Evolutionary conservation across 2,888 invertebrate genomes (phyloP).

Genomic region (Acanthosepion lycidas): DNA sequence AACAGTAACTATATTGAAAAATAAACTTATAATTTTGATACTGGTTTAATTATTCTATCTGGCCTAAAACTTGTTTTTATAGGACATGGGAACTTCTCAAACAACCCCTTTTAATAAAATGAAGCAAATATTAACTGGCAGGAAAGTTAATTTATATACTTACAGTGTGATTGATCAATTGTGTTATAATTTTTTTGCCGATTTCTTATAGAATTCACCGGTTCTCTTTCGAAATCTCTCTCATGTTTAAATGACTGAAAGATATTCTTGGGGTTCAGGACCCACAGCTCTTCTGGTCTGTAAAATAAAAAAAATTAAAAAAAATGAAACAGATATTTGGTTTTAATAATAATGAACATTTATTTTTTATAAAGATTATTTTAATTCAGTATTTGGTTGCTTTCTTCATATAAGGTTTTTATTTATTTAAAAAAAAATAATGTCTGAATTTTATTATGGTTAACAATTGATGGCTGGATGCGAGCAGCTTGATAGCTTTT

Average conservation of each 20-base stretch:
- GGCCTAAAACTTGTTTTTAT: too few species aligned
- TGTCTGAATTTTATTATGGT: too few species aligned
- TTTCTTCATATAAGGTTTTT: too few species aligned
- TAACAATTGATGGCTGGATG: too few species aligned
- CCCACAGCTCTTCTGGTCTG: slow-evolving; percentile 90
- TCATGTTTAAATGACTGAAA: slow-evolving; percentile 73
- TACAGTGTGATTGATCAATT: neutral
- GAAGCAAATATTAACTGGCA: neutral
- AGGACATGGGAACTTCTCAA: too few species aligned
- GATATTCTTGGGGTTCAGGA: slow-evolving; percentile 91
- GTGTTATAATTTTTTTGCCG: neutral
- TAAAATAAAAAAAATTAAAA: neutral
- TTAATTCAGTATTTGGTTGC: too few species aligned
- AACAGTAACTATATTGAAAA: too few species aligned
- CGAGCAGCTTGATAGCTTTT: too few species aligned
- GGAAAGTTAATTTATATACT: neutral
- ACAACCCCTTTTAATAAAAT: neutral
- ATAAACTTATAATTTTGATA: too few species aligned
- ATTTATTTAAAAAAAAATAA: too few species aligned
- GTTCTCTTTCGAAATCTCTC: neutral
- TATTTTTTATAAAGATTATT: neutral
- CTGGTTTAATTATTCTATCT: too few species aligned
- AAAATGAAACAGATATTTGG: neutral
- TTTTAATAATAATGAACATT: neutral
- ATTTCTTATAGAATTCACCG: neutral